Conservation (phyloP, 2,797 vertebrate species). For the Eulemur rubriventer region DNA sequence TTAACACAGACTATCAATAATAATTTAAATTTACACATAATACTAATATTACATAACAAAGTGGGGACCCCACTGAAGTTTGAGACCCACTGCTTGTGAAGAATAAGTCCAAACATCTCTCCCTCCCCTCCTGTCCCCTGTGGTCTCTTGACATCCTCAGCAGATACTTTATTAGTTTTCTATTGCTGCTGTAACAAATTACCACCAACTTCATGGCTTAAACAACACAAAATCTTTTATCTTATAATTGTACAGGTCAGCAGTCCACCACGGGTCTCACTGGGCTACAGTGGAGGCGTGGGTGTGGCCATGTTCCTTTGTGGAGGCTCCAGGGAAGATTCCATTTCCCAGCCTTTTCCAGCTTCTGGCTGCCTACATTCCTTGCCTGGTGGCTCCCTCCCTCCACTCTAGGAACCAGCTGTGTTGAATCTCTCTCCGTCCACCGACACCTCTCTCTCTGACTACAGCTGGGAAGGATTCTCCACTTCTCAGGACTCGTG, state of each 20-base stretch:
- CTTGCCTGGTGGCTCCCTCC: not conserved
- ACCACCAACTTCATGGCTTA: not conserved
- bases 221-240: too few species aligned
- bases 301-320: rapidly evolving
- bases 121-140: not conserved
- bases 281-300: not conserved
- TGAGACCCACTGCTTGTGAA: not conserved
- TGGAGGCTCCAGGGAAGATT: not conserved
- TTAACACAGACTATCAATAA: not conserved
- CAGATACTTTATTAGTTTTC: not conserved
- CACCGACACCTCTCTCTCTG: not conserved
- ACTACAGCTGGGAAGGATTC: not conserved
- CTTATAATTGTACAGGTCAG: not conserved
- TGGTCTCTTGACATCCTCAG: not conserved
- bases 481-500: not conserved
- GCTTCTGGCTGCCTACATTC: rapidly evolving
- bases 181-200: not conserved
- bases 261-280: not conserved
- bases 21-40: not conserved
- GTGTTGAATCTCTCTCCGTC: rapidly evolving
- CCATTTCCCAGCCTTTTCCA: not conserved
- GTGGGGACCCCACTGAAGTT: not conserved
- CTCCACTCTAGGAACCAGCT: not conserved
- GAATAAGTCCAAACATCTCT: not conserved
- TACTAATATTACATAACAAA: not conserved